Conservation (phyloP, 2,888 invertebrate species). For the Altica lythri region DNA sequence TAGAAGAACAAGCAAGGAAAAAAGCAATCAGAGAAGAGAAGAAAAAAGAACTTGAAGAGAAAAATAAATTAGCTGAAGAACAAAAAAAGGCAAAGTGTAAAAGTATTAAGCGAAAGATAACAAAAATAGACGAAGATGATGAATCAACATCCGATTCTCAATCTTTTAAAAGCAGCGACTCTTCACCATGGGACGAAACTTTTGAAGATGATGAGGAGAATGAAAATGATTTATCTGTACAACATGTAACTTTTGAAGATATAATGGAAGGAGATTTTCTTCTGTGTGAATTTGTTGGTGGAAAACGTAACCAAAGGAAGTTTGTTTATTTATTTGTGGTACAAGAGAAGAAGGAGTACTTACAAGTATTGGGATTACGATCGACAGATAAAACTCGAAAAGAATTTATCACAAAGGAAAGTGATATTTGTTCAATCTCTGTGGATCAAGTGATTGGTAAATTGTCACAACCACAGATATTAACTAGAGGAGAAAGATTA, state of each 20-base stretch:
- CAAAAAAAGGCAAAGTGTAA: background rate
- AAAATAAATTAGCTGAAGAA: background rate
- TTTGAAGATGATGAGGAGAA: background rate
- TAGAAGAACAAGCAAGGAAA: background rate
- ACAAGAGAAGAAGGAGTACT: background rate
- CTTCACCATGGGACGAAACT: conserved; percentile 1
- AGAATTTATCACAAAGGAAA: background rate
- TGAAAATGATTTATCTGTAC: background rate
- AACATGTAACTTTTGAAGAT: background rate
- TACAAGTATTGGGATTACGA: background rate
- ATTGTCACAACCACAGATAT: no score
- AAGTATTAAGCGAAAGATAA: background rate
- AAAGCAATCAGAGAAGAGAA: background rate
- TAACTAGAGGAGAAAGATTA: no score
- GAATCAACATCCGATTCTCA: background rate
- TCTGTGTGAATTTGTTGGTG: background rate
- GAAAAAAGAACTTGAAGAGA: background rate
- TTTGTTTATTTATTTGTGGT: conserved; percentile 1
- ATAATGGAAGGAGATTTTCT: background rate
- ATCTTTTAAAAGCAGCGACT: background rate
- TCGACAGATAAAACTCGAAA: background rate
- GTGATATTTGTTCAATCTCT: no score
- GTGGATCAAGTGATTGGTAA: no score
- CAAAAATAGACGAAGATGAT: background rate
- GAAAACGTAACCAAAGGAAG: conserved; percentile 1